A percentile compares a stretch with the other conserved stretches of the same genome.
Conservation (phyloP, 2,888 invertebrate genomes). For the Nomada lathburiana region DNA sequence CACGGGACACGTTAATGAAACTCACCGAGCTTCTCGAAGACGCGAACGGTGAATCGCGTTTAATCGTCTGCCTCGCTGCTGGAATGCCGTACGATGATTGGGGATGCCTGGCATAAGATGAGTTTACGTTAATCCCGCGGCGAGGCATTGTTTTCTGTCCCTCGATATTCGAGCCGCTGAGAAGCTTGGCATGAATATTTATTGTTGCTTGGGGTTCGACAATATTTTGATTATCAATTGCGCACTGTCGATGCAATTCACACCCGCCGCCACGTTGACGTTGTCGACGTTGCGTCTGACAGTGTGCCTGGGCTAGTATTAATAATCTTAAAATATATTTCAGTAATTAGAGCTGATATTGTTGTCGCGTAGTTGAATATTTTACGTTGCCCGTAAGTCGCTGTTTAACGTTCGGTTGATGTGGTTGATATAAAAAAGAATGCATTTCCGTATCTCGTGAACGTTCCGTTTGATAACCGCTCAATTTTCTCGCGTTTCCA, state of each 20-base stretch:
- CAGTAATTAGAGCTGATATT: constrained; percentile 24
- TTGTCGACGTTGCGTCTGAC: constrained; percentile 30
- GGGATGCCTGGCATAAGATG: neutral
- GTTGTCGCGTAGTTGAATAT: neutral
- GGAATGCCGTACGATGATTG: constrained; percentile 1
- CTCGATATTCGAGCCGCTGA: no score
- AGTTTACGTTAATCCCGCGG: neutral
- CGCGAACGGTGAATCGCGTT: constrained; percentile 31
- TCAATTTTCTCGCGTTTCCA: no score
- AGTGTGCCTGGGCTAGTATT: constrained; percentile 16
- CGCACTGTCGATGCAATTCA: neutral
- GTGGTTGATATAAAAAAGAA: neutral
- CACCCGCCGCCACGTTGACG: neutral
- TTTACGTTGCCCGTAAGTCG: neutral
- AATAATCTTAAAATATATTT: constrained; percentile 20
- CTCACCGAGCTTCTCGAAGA: constrained; percentile 41
- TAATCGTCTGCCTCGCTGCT: constrained; percentile 39
- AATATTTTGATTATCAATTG: constrained; percentile 11
- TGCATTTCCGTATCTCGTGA: no score
- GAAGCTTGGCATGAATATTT: no score
- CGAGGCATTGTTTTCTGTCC: neutral
- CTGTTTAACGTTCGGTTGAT: neutral
- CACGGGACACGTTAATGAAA: constrained; percentile 63
- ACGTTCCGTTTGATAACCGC: no score
- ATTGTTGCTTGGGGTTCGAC: no score